Evolutionary conservation across 2,888 invertebrate species (phyloP), one percentile per base, ranked within the genome.

Genomic region (Octonoba sinensis): DNA sequence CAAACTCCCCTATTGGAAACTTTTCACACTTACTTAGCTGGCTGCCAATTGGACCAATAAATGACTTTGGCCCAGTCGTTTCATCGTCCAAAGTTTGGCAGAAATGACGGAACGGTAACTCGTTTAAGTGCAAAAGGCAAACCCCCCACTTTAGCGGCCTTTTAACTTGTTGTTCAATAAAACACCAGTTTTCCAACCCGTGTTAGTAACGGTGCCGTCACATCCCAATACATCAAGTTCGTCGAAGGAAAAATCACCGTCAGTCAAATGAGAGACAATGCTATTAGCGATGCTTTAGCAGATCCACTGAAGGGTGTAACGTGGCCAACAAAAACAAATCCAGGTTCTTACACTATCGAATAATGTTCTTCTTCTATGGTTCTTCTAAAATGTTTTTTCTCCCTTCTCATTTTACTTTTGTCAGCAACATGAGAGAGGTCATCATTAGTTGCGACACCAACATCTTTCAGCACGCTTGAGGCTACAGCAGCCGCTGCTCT

Each of bases 51-150:
- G 24, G 59, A 24, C n/a, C 24, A 59, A 1, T 59, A 22, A 59
- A 59, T 59, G 11, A 59, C 27, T 56, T 56, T 56, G 56, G 6
- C 18, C 18, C 18, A 56, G 56, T 18, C 18, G 18, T 56, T 18
- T 56, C 56, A 56, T 18, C 18, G n/a, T 56, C 56, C n/a, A n/a
- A 18, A 56, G 18, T 56, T n/a, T 3, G 18, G n/a, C 4, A 56
- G 11, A 56, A 56, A 56, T 56, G 56, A 6, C 56, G 18, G 56
- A 56, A 56, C n/a, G 59, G 59, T 12, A 59, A 59, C n/a, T 59
- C 24, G 12, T 59, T 59, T 11, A 59, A 24, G 13, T 59, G 13
- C 2, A 59, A 59, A 27, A 27, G 27, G 27, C 27, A 27, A 27
- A 59, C 27, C 1, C 11, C 13, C 59, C 59, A 24, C 24, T 59